Percentiles rank a stretch among this genome's conserved stretches.
Evolutionary conservation across 2,113 vertebrate species (phyloP).

Genomic region (Willisornis vidua): DNA sequence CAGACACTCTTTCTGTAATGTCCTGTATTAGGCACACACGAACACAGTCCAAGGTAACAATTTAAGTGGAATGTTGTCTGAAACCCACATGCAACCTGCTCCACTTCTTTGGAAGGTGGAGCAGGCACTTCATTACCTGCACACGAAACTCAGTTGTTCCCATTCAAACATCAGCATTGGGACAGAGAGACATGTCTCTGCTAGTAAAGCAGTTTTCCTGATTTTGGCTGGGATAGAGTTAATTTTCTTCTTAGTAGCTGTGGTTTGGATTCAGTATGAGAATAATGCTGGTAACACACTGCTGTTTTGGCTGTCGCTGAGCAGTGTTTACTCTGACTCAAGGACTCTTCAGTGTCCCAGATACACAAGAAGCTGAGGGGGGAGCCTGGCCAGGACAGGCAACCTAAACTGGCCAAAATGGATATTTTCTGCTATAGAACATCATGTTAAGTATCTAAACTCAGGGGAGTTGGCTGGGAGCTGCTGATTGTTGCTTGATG

Average conservation of each 20-base stretch:
- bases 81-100: not conserved
- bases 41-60: not conserved
- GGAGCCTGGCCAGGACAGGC: not conserved
- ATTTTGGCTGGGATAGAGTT: not conserved
- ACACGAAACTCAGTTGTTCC: not conserved
- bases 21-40: not conserved
- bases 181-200: not conserved
- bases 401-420: not conserved
- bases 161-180: not conserved
- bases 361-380: not conserved
- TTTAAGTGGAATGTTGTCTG: not conserved
- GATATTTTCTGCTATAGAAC: not conserved
- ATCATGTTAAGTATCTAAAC: not conserved
- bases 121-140: not conserved
- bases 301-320: not conserved
- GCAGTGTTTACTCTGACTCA: not conserved
- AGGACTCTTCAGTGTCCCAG: not conserved
- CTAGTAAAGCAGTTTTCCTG: not conserved
- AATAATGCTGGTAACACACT: not conserved
- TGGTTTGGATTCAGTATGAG: not conserved
- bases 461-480: not conserved
- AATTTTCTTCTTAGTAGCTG: not conserved
- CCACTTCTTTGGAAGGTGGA: conserved; percentile 3
- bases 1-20: not conserved
- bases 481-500: not conserved